A percentile compares a stretch with the other conserved stretches of the same genome.
phyloP scores from a whole-genome alignment of 2,113 vertebrate species.

The Butastur rufipennis region DNA sequence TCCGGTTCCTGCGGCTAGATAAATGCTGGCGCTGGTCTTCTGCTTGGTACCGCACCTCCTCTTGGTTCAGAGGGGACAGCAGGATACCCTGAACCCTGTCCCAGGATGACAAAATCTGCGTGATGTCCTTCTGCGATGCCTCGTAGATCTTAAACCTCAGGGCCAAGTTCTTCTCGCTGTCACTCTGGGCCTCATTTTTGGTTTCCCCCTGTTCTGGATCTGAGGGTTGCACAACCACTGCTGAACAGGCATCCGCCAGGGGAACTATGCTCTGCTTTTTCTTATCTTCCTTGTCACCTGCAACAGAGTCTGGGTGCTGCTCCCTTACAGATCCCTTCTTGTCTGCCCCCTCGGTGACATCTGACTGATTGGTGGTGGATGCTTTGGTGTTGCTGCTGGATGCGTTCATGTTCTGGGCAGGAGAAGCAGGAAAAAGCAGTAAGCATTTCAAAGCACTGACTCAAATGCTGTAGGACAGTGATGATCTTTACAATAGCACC shows the following conservation, averaged over 20 bases:
- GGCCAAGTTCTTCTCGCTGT: conserved; percentile 61
- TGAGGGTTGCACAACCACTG: neutral
- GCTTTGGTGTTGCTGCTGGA: neutral
- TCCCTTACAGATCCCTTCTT: conserved; percentile 55
- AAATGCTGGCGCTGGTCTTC: conserved; percentile 71
- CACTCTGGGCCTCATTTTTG: conserved; percentile 15
- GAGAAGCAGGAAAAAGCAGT: neutral
- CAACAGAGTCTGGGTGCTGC: conserved; percentile 24
- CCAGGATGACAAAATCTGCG: conserved; percentile 76
- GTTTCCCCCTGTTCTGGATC: conserved; percentile 25
- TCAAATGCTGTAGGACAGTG: neutral
- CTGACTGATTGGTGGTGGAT: neutral
- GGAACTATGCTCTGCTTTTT: conserved; percentile 27
- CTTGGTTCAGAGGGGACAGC: neutral
- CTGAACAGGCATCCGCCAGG: neutral
- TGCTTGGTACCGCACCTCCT: conserved; percentile 26
- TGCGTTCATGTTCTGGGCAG: neutral
- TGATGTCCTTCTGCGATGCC: conserved; percentile 63
- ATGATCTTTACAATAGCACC: neutral
- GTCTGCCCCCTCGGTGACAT: neutral
- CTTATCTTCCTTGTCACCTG: conserved; percentile 54
- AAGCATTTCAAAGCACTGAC: neutral
- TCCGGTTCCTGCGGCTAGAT: conserved; percentile 67
- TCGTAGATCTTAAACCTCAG: conserved; percentile 78
- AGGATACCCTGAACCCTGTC: conserved; percentile 75